Percentiles rank a stretch among this genome's conserved stretches.
Conservation (phyloP, 2,888 invertebrate species). For the Zygogramma bicolorata region DNA sequence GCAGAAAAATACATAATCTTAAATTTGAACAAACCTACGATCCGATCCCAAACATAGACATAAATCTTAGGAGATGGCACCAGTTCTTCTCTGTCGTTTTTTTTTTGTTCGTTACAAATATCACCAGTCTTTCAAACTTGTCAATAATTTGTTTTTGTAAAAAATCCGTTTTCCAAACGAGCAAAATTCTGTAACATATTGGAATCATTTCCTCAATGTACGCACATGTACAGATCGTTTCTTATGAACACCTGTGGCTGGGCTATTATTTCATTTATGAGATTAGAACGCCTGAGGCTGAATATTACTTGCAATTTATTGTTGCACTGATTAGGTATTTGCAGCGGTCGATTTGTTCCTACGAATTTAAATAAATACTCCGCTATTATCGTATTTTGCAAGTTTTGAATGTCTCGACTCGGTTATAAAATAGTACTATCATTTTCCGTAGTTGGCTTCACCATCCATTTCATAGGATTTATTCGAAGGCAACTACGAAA, state of each 20-base stretch:
- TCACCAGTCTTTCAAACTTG: too few species aligned
- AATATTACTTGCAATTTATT: slow-evolving; percentile 45
- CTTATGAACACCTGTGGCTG: slow-evolving; percentile 41
- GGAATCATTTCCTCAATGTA: not conserved
- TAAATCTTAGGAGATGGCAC: too few species aligned
- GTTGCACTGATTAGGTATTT: slow-evolving; percentile 41
- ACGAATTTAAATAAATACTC: slow-evolving; percentile 41
- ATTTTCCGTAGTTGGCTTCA: slow-evolving; percentile 27
- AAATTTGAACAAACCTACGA: too few species aligned
- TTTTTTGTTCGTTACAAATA: too few species aligned
- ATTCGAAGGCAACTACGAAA: slow-evolving; percentile 15
- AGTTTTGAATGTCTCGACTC: slow-evolving; percentile 24
- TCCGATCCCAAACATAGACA: too few species aligned
- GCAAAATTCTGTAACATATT: too few species aligned
- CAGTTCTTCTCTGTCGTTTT: too few species aligned
- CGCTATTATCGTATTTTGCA: slow-evolving; percentile 38
- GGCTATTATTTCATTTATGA: slow-evolving; percentile 45
- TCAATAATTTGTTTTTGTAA: too few species aligned
- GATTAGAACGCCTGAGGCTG: slow-evolving; percentile 33
- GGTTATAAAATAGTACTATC: slow-evolving; percentile 16
- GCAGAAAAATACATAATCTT: too few species aligned
- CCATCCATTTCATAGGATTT: slow-evolving; percentile 24
- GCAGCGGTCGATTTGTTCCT: slow-evolving; percentile 39
- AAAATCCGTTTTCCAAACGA: too few species aligned
- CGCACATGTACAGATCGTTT: slow-evolving; percentile 16